Percentiles rank a stretch among this genome's conserved stretches.
phyloP scores from a whole-genome alignment of 2,888 invertebrate genomes.

The Dysmachus trigonus region DNA sequence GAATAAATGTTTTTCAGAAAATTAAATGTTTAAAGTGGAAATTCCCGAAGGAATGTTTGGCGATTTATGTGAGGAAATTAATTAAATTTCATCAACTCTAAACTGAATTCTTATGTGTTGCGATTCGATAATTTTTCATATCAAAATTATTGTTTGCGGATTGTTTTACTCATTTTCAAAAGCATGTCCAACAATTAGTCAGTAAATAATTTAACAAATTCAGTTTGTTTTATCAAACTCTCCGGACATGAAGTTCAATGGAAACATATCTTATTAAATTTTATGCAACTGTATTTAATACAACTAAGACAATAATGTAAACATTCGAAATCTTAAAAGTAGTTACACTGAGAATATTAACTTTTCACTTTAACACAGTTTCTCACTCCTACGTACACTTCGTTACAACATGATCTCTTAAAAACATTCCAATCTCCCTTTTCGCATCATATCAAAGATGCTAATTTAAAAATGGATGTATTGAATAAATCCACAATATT shows the following conservation, averaged over 20 bases:
- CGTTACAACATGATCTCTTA: neutral
- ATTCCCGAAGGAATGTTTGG: no score
- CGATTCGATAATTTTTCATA: no score
- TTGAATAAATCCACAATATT: neutral
- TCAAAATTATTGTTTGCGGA: neutral
- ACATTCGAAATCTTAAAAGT: conserved; percentile 27
- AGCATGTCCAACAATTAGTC: no score
- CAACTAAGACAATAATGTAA: conserved; percentile 24
- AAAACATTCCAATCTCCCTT: neutral
- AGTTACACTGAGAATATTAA: conserved; percentile 15
- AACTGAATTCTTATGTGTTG: no score
- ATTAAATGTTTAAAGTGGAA: neutral
- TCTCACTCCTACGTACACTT: conserved; percentile 30
- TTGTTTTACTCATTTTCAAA: neutral
- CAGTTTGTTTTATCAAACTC: neutral
- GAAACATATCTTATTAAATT: neutral
- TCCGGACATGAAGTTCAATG: neutral
- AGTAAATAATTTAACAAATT: neutral
- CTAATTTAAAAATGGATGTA: neutral
- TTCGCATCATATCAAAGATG: neutral
- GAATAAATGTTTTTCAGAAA: neutral
- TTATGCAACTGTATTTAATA: conserved; percentile 21
- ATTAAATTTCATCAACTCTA: no score
- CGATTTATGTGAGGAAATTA: no score
- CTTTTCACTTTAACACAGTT: conserved; percentile 22